Conservation (phyloP, 2,113 vertebrate species). For the Empidonax traillii region DNA sequence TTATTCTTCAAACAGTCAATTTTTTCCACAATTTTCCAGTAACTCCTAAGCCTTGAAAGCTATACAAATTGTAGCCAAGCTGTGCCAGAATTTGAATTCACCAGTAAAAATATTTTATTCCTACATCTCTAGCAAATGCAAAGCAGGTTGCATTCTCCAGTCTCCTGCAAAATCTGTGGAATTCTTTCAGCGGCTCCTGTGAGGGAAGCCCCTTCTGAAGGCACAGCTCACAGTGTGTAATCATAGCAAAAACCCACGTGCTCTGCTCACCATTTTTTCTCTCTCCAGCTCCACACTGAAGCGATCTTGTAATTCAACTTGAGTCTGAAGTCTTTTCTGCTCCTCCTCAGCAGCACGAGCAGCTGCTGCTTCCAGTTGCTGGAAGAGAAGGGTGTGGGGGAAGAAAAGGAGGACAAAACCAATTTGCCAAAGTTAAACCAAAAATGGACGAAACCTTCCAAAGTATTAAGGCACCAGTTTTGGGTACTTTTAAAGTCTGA, state of each 20-base stretch:
- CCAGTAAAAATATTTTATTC: background rate
- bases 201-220: background rate
- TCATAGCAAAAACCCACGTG: accelerated
- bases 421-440: background rate
- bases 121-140: background rate
- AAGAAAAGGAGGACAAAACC: background rate
- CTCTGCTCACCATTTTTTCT: slow-evolving; percentile 84
- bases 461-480: background rate
- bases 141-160: accelerated
- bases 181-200: background rate
- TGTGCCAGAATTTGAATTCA: background rate
- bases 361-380: slow-evolving; percentile 93
- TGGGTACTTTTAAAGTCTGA: background rate
- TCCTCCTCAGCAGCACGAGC: slow-evolving; percentile 88
- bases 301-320: slow-evolving; percentile 90
- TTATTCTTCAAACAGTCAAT: background rate
- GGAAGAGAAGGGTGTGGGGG: background rate
- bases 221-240: background rate
- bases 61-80: background rate
- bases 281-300: slow-evolving; percentile 90
- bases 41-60: background rate
- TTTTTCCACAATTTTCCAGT: background rate
- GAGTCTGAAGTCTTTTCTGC: slow-evolving; percentile 86
- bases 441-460: background rate
- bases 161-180: background rate